Base-by-base conservation (phyloP, 2,888 invertebrate species). In the Capitulum mitella region DNA sequence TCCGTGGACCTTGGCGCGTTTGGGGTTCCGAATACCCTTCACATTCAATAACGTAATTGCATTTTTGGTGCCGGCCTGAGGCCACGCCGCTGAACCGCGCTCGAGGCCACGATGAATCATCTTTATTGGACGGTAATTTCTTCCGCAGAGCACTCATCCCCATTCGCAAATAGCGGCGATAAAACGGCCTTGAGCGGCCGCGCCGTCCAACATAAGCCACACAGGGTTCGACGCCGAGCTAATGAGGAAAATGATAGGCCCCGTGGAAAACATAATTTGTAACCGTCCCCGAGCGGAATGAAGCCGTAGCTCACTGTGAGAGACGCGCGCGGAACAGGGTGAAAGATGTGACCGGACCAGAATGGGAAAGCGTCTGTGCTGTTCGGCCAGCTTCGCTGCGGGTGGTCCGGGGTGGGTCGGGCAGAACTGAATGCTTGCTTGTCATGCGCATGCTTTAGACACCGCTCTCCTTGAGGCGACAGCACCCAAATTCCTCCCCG, bases 191-290 rank as follows among this genome's bases (percentile, higher is more conserved):
- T 61, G 61, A 61, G 61, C 32, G 32, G 16, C 58, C 29, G 29
- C n/a, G n/a, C 32, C 32, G 61, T 8, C 1, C 61, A 1, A 22
- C 54, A n/a, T 54, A 54, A 54, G 61, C 61, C 61, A 61, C 61
- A 61, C 61, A 61, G 32, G 16, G 54, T 54, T 32, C 61, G 32
- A 12, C n/a, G 32, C 61, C 16, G 16, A 2, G 32, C 61, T 61
- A 61, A 61, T 61, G 61, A 32, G 61, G 32, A 32, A 61, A 61
- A 61, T 61, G 32, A 61, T 61, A 61, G 61, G 61, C 14, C 61
- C n/a, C 12, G 61, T 32, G 61, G 61, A 32, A 61, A 32, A 61
- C 61, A 61, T 61, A 61, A 61, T 61, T 61, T 61, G 61, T 61
- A 61, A 61, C 61, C 61, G 29, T 61, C 61, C 32, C 1, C 61